Conservation (phyloP, 2,797 vertebrate species). For the Platyrinchus mystaceus region DNA sequence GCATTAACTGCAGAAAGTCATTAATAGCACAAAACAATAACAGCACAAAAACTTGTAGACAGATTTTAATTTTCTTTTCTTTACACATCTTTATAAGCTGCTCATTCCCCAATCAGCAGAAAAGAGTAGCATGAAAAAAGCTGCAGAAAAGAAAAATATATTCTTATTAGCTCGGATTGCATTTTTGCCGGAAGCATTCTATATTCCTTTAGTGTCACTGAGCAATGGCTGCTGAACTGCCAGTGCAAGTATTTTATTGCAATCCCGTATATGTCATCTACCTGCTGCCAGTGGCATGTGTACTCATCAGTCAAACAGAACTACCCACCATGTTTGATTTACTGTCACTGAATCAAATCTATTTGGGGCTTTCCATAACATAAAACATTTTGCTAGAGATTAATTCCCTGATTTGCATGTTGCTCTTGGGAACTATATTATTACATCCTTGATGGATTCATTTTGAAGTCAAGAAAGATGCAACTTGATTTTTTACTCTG, state of each 20-base stretch:
- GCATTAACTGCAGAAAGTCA: neutral
- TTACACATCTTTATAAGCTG: neutral
- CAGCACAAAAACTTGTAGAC: neutral
- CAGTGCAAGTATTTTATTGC: constrained; percentile 68
- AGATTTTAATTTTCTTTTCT: neutral
- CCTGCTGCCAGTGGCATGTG: constrained; percentile 71
- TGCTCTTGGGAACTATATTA: constrained; percentile 53
- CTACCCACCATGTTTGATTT: constrained; percentile 74
- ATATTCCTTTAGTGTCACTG: constrained; percentile 60
- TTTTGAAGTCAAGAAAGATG: constrained; percentile 61
- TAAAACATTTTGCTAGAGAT: constrained; percentile 77
- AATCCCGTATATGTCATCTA: constrained; percentile 68
- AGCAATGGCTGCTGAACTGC: constrained; percentile 67
- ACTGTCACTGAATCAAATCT: constrained; percentile 70
- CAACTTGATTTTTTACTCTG: constrained; percentile 46
- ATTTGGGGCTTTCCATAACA: constrained; percentile 71
- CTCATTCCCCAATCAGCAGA: neutral
- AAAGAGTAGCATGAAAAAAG: neutral
- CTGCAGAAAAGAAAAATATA: neutral
- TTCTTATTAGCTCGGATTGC: neutral
- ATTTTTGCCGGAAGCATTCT: constrained; percentile 65
- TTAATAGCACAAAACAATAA: neutral
- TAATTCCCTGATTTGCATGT: constrained; percentile 76
- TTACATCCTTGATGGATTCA: constrained; percentile 68
- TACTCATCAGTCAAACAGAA: constrained; percentile 77